These are phyloP conservation scores for Chalcosyrphus nemorum DNA, from an alignment of 2,888 invertebrate species.

Conservation along the genomic window DNA sequence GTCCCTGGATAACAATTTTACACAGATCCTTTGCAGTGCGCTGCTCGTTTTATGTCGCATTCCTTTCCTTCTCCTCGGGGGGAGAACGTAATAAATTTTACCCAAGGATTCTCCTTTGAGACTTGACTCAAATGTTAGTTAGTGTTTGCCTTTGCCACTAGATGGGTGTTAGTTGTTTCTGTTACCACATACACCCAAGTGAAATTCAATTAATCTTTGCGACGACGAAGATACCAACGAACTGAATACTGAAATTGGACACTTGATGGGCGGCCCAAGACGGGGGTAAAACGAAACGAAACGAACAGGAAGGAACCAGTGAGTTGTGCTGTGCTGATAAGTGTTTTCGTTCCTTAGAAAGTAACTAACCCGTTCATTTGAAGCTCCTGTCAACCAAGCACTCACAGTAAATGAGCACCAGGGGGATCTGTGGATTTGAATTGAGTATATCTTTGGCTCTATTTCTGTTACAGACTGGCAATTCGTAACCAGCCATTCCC, in stretches of 20 bases:
- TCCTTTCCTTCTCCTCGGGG: background rate
- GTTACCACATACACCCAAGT: constrained; percentile 36
- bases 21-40: background rate
- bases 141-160: constrained; percentile 59
- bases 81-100: constrained; percentile 55
- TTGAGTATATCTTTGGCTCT: constrained; percentile 46
- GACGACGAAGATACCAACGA: constrained; percentile 63
- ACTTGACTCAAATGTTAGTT: constrained; percentile 29
- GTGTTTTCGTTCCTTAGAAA: constrained; percentile 61
- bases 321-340: constrained; percentile 55
- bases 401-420: constrained; percentile 10
- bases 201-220: constrained; percentile 72
- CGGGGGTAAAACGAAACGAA: background rate
- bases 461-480: constrained; percentile 11
- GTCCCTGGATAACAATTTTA: constrained; percentile 31
- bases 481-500: constrained; percentile 10
- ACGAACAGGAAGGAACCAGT: constrained; percentile 1
- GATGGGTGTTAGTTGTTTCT: constrained; percentile 62
- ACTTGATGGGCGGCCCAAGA: constrained; percentile 43
- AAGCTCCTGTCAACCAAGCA: constrained; percentile 54
- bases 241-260: constrained; percentile 68
- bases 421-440: constrained; percentile 1
- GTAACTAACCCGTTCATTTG: constrained; percentile 63
- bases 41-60: constrained; percentile 31
- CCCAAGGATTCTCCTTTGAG: constrained; percentile 48